Conservation (phyloP, 1,140 invertebrate species). For the Dryas iulia region DNA sequence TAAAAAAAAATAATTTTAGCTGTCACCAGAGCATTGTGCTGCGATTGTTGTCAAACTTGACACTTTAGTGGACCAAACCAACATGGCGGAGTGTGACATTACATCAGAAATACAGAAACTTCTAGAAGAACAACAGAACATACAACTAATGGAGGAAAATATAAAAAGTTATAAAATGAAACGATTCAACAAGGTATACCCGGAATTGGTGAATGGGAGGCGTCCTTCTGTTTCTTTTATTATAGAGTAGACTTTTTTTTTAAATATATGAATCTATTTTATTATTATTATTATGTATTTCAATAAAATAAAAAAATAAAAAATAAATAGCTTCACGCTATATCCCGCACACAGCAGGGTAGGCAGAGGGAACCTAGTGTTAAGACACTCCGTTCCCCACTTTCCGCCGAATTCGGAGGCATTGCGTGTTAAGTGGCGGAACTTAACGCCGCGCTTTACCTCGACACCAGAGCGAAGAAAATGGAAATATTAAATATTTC, state of each 20-base stretch:
- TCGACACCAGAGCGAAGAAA: no score
- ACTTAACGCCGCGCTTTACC: no score
- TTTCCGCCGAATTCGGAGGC: no score
- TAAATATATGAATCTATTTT: background rate
- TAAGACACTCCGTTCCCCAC: no score
- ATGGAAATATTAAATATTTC: no score
- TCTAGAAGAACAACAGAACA: conserved; percentile 40
- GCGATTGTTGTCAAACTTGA: conserved; percentile 45
- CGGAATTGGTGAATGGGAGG: background rate
- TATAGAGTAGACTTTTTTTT: background rate
- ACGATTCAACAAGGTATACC: background rate
- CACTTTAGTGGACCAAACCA: conserved; percentile 19
- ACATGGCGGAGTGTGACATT: conserved; percentile 20
- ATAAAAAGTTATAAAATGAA: conserved; percentile 34
- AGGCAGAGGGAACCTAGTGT: no score
- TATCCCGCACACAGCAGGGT: no score
- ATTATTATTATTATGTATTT: no score
- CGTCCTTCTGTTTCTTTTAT: background rate
- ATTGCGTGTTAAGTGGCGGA: no score
- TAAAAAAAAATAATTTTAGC: no score
- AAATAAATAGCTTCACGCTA: no score
- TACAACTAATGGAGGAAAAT: conserved; percentile 32
- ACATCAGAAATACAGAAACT: conserved; percentile 34
- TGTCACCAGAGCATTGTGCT: conserved; percentile 39
- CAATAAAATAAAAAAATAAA: no score